phyloP scores from a whole-genome alignment of 2,113 vertebrate genomes.

The Machaerirhynchus nigripectus region DNA sequence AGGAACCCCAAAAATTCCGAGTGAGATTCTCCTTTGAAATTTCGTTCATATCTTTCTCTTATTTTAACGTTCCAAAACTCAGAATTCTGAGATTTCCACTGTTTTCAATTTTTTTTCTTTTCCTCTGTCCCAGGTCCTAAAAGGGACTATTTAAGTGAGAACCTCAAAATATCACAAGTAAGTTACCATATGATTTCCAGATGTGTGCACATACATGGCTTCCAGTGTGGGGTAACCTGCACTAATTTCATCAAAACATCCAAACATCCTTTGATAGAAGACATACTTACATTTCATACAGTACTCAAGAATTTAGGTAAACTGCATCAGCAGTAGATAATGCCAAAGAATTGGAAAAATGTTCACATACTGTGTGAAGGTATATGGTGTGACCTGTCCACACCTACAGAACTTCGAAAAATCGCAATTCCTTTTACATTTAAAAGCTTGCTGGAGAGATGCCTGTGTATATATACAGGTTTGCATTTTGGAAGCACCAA shows the following conservation, averaged over 20 bases:
- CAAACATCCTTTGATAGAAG: background rate
- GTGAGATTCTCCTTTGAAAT: background rate
- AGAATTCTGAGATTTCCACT: background rate
- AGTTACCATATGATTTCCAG: background rate
- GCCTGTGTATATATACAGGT: accelerated
- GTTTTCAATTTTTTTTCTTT: background rate
- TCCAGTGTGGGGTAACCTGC: background rate
- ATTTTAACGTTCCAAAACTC: background rate
- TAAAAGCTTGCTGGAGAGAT: background rate
- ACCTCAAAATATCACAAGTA: background rate
- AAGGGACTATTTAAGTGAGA: background rate
- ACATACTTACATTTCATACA: background rate
- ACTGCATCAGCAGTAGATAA: background rate
- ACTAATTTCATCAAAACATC: background rate
- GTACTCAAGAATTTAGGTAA: background rate
- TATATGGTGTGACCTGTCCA: background rate
- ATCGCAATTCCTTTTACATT: background rate
- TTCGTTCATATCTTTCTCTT: background rate
- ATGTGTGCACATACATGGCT: accelerated
- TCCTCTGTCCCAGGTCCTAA: background rate
- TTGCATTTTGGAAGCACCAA: background rate
- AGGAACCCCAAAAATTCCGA: background rate
- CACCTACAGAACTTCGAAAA: background rate
- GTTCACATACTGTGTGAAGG: background rate
- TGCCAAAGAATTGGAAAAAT: background rate